Conservation (phyloP, 2,113 vertebrate species). For the Hemibates koningsi region DNA sequence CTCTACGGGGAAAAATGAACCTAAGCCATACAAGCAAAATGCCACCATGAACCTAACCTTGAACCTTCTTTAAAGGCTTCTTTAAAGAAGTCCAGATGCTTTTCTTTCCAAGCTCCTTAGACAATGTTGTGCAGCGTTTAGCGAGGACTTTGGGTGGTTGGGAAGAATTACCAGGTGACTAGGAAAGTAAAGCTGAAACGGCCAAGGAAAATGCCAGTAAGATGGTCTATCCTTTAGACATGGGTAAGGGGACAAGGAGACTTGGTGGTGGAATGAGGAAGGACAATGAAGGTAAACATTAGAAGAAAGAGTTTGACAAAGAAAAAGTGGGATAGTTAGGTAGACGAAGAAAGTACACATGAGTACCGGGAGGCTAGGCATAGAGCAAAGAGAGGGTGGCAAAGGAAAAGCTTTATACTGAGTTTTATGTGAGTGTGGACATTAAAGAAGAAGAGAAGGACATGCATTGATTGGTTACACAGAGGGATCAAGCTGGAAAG, state of each 20-base stretch:
- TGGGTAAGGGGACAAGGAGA: not conserved
- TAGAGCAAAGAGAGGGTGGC: not conserved
- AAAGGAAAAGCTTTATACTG: not conserved
- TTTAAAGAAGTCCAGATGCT: not conserved
- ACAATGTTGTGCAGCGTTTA: not conserved
- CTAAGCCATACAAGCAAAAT: not conserved
- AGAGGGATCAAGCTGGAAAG: not conserved
- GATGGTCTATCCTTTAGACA: not conserved
- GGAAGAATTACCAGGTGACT: not conserved
- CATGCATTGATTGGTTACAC: not conserved
- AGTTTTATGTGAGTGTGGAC: not conserved
- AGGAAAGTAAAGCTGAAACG: not conserved
- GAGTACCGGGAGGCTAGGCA: not conserved
- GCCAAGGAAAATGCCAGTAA: not conserved
- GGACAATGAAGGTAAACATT: not conserved
- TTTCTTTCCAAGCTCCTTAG: not conserved
- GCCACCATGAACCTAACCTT: not conserved
- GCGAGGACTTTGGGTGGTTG: not conserved
- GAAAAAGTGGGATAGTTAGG: not conserved
- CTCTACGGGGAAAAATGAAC: not conserved
- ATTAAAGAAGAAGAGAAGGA: not conserved
- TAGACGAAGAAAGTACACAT: not conserved
- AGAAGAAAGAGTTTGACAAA: not conserved
- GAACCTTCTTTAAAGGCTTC: not conserved
- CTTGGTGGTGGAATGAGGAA: not conserved